Percentiles rank a stretch among this genome's conserved stretches.
Evolutionary conservation across 2,888 invertebrate species (phyloP).

Genomic region (Drosophila mettleri): DNA sequence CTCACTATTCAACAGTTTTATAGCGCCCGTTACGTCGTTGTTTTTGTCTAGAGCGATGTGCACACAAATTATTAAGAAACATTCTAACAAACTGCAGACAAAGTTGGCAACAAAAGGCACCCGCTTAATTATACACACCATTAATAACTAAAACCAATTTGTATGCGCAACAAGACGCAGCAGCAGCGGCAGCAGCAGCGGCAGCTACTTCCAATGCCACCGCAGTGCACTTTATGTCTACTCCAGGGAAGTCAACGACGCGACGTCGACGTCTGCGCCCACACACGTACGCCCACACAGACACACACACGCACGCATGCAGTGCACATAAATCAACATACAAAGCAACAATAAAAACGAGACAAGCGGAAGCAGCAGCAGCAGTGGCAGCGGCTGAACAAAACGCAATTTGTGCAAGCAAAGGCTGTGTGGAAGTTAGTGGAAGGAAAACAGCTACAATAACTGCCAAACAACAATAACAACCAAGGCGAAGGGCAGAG

Average conservation of each 20-base stretch:
- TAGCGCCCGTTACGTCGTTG: neutral
- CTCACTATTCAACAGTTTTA: slow-evolving; percentile 4
- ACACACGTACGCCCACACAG: slow-evolving; percentile 13
- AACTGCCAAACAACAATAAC: slow-evolving; percentile 56
- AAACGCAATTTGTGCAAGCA: slow-evolving; percentile 73
- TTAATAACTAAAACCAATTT: slow-evolving; percentile 79
- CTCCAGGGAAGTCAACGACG: slow-evolving; percentile 42
- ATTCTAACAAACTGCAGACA: slow-evolving; percentile 76
- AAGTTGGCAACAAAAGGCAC: slow-evolving; percentile 76
- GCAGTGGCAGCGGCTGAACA: slow-evolving; percentile 51
- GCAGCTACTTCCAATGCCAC: slow-evolving; percentile 3
- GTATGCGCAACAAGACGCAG: slow-evolving; percentile 69
- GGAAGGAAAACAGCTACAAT: slow-evolving; percentile 43
- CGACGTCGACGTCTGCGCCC: slow-evolving; percentile 20
- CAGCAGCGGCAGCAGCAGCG: slow-evolving; percentile 1
- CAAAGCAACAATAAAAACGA: slow-evolving; percentile 62
- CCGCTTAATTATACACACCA: slow-evolving; percentile 77
- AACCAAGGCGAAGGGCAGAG: neutral
- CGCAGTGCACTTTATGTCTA: slow-evolving; percentile 48
- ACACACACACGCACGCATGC: slow-evolving; percentile 39
- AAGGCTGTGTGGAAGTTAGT: slow-evolving; percentile 19
- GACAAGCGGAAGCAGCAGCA: slow-evolving; percentile 44
- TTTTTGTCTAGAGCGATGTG: slow-evolving; percentile 52
- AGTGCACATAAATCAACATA: slow-evolving; percentile 71
- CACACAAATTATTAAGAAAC: slow-evolving; percentile 78